Evolutionary conservation across 1,140 invertebrate species (phyloP), one percentile per base, ranked within the genome.

Genomic region (Drosophila baimaii): DNA sequence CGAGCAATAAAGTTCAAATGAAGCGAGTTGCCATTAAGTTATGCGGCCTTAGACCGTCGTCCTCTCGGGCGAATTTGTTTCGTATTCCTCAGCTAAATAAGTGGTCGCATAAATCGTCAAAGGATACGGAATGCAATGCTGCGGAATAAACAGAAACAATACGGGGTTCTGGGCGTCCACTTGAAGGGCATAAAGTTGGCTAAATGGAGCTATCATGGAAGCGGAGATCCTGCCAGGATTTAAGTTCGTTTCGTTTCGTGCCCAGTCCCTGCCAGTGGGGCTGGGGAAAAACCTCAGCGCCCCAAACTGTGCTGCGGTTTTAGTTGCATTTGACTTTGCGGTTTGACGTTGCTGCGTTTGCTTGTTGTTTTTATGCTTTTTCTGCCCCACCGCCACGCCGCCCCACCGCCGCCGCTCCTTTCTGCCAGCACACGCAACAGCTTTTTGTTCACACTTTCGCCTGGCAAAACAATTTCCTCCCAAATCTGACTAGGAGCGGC

Each of bases 401-500:
- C n/a, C n/a, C n/a, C n/a, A n/a, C n/a, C n/a, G n/a, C n/a, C n/a
- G 46, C 72, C 54, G 33, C 15, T 55, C 43, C 52, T 69, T 85
- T 86, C 44, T 77, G 76, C 82, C 82, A 86, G 62, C 81, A 82
- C 81, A 85, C 81, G 81, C 82, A 86, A 88, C 83, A 88, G 83
- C 84, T 88, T 88, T 85, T 88, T 88, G 83, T 88, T 88, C 83
- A 88, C 83, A 88, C 83, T 88, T 88, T 88, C 83, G 84, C 83
- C 79, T 82, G 71, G 83, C 76, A 86, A 88, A 86, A 86, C 83
- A 86, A 86, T 86, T 86, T 79, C 49, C 76, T 77, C 70, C 74
- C 79, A 66, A 76, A 70, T 78, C 79, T 56, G 64, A 23, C 59
- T 33, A 33, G 43, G 52, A 70, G 43, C 29, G 27, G n/a, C 17